Conservation (phyloP, 2,797 vertebrate species). For the Nannoperca australis region DNA sequence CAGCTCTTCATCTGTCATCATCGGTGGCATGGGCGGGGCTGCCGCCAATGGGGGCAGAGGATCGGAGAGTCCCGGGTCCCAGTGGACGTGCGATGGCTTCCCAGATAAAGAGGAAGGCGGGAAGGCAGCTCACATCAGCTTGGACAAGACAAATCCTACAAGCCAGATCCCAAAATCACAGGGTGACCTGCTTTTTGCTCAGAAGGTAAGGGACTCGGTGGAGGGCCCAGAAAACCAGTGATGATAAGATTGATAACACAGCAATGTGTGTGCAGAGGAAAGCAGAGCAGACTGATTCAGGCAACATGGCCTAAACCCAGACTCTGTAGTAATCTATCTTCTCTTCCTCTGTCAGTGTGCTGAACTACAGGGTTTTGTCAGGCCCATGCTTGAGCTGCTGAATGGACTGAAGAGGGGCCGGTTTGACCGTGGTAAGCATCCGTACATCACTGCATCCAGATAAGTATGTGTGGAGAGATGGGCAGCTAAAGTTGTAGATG, state of each 20-base stretch:
- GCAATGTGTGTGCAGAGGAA: slow-evolving; percentile 21
- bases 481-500: slow-evolving; percentile 24
- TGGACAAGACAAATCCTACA: slow-evolving; percentile 20
- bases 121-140: slow-evolving; percentile 31
- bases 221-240: background rate
- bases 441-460: slow-evolving; percentile 21
- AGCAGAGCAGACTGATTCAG: slow-evolving; percentile 41
- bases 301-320: slow-evolving; percentile 35
- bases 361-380: slow-evolving; percentile 92
- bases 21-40: slow-evolving; percentile 22
- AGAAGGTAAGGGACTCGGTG: slow-evolving; percentile 85
- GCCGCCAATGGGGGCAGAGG: slow-evolving; percentile 11
- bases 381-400: slow-evolving; percentile 90
- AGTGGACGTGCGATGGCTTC: slow-evolving; percentile 77
- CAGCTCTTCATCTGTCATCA: slow-evolving; percentile 61
- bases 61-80: slow-evolving; percentile 74
- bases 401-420: slow-evolving; percentile 91
- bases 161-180: slow-evolving; percentile 73
- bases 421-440: slow-evolving; percentile 89
- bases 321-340: slow-evolving; percentile 61
- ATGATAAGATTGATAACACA: slow-evolving; percentile 26
- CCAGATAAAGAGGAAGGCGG: slow-evolving; percentile 61
- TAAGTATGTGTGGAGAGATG: slow-evolving; percentile 11
- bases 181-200: slow-evolving; percentile 90
- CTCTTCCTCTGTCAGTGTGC: slow-evolving; percentile 85